Evolutionary conservation across 1,140 invertebrate genomes (phyloP).

Genomic region (Procambarus virginalis): DNA sequence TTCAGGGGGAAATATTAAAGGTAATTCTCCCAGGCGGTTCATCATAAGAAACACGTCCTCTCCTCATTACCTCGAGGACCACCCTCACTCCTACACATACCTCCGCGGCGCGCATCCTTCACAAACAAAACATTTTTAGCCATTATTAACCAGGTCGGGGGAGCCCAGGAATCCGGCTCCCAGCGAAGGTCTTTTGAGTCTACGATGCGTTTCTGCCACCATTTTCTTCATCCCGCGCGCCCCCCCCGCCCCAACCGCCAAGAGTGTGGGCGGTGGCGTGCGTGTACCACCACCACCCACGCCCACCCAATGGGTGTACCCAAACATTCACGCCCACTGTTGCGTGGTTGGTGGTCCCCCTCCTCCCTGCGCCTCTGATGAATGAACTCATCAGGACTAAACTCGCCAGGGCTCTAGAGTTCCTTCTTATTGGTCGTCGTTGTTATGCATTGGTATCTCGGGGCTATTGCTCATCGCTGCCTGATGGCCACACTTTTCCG

Average conservation of each 20-base stretch:
- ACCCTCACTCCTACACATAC: neutral
- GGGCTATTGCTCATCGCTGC: slow-evolving; percentile 35
- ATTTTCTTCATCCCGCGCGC: neutral
- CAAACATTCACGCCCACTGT: slow-evolving; percentile 32
- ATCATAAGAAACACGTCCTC: slow-evolving; percentile 15
- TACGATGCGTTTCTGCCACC: neutral
- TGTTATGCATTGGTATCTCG: slow-evolving; percentile 53
- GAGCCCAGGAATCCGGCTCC: neutral
- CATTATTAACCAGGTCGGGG: neutral
- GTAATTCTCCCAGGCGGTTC: neutral
- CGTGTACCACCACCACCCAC: neutral
- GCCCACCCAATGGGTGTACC: slow-evolving; percentile 33
- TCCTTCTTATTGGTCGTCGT: slow-evolving; percentile 45
- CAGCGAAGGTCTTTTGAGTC: neutral
- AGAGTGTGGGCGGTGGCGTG: neutral
- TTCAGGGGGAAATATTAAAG: neutral
- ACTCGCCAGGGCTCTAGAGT: slow-evolving; percentile 38
- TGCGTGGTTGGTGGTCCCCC: slow-evolving; percentile 46
- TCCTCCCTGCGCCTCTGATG: slow-evolving; percentile 15
- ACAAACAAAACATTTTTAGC: slow-evolving; percentile 21
- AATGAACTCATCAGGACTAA: slow-evolving; percentile 58
- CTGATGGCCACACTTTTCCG: slow-evolving; percentile 29
- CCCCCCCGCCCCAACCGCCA: neutral
- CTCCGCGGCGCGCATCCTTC: neutral
- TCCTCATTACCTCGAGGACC: slow-evolving; percentile 19